Conservation (phyloP, 1,140 invertebrate genomes). For the Eumaeus atala region DNA sequence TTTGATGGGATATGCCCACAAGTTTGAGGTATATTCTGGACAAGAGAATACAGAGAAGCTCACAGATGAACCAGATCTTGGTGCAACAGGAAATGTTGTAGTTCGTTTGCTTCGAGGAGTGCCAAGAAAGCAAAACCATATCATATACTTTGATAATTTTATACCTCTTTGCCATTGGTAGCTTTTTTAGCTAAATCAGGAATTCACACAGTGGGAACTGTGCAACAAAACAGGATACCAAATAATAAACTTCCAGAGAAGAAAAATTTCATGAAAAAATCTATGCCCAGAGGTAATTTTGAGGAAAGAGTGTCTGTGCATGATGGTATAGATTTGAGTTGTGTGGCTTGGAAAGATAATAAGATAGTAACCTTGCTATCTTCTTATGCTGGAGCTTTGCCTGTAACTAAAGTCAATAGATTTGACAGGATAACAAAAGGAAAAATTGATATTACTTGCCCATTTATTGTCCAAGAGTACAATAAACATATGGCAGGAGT, state of each 20-base stretch:
- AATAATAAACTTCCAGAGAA: constrained; percentile 39
- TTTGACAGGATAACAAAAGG: constrained; percentile 31
- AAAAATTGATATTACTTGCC: constrained; percentile 33
- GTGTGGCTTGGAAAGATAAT: constrained; percentile 35
- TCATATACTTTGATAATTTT: constrained; percentile 44
- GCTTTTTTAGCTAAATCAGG: constrained; percentile 34
- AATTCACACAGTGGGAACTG: constrained; percentile 36
- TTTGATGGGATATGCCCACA: constrained; percentile 31
- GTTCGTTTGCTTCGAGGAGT: constrained; percentile 31
- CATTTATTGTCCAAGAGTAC: constrained; percentile 35
- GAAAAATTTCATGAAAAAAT: constrained; percentile 41
- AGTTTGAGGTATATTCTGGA: constrained; percentile 35
- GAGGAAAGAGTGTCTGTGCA: constrained; percentile 33
- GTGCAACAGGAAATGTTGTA: constrained; percentile 34
- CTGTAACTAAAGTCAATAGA: constrained; percentile 26
- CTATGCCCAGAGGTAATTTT: constrained; percentile 38
- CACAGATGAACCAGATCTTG: constrained; percentile 36
- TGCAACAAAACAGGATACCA: constrained; percentile 36
- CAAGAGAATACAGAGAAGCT: constrained; percentile 25
- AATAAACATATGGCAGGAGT: constrained; percentile 48
- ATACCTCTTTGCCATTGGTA: constrained; percentile 36
- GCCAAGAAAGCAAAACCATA: constrained; percentile 34
- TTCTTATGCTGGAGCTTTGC: constrained; percentile 27
- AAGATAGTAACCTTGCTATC: constrained; percentile 29
- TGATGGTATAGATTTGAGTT: constrained; percentile 39